Conservation (phyloP, 2,113 vertebrate species). For the Microtus pennsylvanicus region DNA sequence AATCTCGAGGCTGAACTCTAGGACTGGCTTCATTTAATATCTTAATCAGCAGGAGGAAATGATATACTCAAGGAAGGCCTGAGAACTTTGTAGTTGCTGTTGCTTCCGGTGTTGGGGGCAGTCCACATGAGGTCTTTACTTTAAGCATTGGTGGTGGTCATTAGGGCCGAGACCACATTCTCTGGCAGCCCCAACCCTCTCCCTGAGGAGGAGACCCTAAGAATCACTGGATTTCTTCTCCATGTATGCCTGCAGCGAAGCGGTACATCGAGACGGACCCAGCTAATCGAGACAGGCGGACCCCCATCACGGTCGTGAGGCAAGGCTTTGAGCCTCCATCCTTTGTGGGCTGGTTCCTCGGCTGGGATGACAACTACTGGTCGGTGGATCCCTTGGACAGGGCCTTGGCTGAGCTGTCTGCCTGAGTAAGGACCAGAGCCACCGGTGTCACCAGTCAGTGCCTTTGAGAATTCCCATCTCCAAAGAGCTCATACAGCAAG, state of each 20-base stretch:
- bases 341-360: constrained; percentile 98
- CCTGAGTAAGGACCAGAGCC: constrained; percentile 82
- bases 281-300: constrained; percentile 91
- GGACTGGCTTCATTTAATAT: neutral
- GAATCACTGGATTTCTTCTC: neutral
- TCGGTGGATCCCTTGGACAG: constrained; percentile 93
- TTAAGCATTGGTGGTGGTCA: neutral
- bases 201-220: neutral
- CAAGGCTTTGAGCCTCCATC: constrained; percentile 96
- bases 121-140: rapidly evolving
- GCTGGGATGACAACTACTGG: constrained; percentile 98
- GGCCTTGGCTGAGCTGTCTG: constrained; percentile 92
- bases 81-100: neutral
- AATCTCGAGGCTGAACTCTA: neutral
- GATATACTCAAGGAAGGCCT: neutral
- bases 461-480: neutral
- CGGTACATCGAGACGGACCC: constrained; percentile 96
- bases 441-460: constrained; percentile 78
- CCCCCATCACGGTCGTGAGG: constrained; percentile 92
- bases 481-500: constrained; percentile 47
- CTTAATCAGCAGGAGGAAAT: neutral
- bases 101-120: neutral
- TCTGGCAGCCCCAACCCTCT: neutral
- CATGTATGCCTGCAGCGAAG: constrained; percentile 86
- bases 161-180: neutral